phyloP scores from a whole-genome alignment of 2,113 vertebrate species.

The Ardeotis arabs region DNA sequence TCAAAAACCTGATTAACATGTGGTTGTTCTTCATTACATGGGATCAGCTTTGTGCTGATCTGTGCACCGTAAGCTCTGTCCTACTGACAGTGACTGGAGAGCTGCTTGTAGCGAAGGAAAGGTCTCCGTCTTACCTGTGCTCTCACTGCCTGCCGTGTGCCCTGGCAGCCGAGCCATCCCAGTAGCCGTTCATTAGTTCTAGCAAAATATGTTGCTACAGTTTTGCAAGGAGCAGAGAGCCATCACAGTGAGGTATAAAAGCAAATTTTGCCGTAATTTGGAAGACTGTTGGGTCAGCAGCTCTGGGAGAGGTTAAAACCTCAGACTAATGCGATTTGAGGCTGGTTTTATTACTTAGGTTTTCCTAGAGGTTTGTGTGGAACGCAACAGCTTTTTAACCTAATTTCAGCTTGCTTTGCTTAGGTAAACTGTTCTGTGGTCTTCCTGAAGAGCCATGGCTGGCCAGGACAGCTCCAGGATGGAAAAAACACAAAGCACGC shows the following conservation, averaged over 20 bases:
- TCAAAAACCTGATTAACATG: neutral
- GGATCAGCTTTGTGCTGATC: neutral
- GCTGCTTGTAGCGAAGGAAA: neutral
- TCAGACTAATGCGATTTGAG: neutral
- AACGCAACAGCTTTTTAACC: neutral
- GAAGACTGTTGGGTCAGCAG: neutral
- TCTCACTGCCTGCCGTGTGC: rapidly evolving
- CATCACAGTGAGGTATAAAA: neutral
- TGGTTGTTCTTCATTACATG: neutral
- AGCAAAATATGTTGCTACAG: neutral
- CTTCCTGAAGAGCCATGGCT: neutral
- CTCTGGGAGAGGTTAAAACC: neutral
- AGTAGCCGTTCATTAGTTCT: neutral
- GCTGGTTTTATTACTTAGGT: neutral
- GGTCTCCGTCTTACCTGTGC: neutral
- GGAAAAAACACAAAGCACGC: rapidly evolving
- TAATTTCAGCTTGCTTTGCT: neutral
- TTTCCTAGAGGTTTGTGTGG: neutral
- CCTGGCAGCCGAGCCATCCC: neutral
- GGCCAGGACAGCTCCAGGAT: neutral
- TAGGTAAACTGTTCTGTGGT: neutral
- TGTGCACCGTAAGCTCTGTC: neutral
- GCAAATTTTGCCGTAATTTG: neutral
- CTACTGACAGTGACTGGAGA: neutral
- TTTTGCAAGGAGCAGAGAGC: neutral